phyloP scores from a whole-genome alignment of 1,140 invertebrate species.

The Dendrolimus kikuchii region DNA sequence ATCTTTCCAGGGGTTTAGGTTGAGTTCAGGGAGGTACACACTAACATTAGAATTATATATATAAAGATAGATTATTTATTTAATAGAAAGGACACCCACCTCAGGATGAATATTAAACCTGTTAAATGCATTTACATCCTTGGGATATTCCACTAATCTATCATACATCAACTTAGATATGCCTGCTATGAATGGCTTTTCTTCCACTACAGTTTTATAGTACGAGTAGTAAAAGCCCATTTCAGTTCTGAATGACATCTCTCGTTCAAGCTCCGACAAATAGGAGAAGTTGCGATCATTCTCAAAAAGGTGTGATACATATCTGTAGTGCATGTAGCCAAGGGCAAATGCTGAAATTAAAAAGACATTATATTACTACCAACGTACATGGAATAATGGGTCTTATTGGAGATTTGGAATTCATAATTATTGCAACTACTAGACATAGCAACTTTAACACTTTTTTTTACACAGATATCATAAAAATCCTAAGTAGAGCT shows the following conservation, averaged over 20 bases:
- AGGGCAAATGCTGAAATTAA: conserved; percentile 26
- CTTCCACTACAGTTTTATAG: conserved; percentile 85
- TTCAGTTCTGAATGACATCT: conserved; percentile 87
- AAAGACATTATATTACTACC: no score
- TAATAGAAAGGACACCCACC: conserved; percentile 64
- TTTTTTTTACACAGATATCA: no score
- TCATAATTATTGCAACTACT: no score
- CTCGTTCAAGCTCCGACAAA: conserved; percentile 84
- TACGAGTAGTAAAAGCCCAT: conserved; percentile 93
- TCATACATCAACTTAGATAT: conserved; percentile 79
- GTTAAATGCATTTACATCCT: conserved; percentile 84
- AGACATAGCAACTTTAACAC: no score
- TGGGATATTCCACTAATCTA: conserved; percentile 85
- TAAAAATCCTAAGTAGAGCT: no score
- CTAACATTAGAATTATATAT: no score
- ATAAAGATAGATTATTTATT: no score
- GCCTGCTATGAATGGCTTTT: conserved; percentile 77
- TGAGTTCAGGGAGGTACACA: no score
- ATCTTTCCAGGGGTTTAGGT: no score
- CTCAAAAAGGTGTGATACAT: conserved; percentile 84
- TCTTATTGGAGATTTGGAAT: no score
- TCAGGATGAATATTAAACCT: conserved; percentile 90
- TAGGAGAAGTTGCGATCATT: conserved; percentile 88
- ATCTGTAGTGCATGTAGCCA: conserved; percentile 72
- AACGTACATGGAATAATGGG: no score